Percentiles rank a stretch among this genome's conserved stretches.
These are phyloP conservation scores for Sebastes alutus DNA, from an alignment of 2,797 vertebrate species.

Conservation along the genomic window DNA sequence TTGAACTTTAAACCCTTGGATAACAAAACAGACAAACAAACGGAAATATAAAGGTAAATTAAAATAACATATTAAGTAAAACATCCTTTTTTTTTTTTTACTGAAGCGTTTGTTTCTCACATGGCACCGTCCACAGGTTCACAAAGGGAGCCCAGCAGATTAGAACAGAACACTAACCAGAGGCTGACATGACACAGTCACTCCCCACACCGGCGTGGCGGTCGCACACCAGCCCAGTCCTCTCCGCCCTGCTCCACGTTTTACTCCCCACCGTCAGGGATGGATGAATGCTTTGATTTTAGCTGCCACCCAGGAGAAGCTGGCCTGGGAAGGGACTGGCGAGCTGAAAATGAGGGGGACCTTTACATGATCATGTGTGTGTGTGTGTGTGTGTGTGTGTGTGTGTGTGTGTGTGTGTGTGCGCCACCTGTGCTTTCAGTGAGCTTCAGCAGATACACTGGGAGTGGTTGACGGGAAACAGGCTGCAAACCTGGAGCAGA, in stretches of 20 bases:
- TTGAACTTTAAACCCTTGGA: conserved; percentile 84
- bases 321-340: conserved; percentile 45
- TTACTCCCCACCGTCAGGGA: conserved; percentile 52
- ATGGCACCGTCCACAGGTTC: conserved; percentile 84
- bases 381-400: background rate
- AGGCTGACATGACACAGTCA: conserved; percentile 81
- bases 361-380: background rate
- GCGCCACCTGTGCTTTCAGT: conserved; percentile 59
- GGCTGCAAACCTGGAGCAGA: conserved; percentile 56
- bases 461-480: conserved; percentile 54
- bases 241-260: conserved; percentile 39
- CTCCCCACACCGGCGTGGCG: conserved; percentile 77
- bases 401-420: conserved; percentile 20
- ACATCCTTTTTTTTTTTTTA: conserved; percentile 69
- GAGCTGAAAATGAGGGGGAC: conserved; percentile 51
- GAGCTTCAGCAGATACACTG: conserved; percentile 51
- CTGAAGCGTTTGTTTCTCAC: conserved; percentile 83
- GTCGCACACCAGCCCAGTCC: conserved; percentile 67
- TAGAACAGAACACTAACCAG: conserved; percentile 82
- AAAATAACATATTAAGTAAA: conserved; percentile 78
- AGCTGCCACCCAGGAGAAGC: conserved; percentile 70
- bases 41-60: conserved; percentile 74
- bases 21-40: conserved; percentile 69
- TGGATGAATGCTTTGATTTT: conserved; percentile 68
- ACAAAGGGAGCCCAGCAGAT: conserved; percentile 83